phyloP scores from a whole-genome alignment of 2,888 invertebrate species.

The Eristalis pertinax region DNA sequence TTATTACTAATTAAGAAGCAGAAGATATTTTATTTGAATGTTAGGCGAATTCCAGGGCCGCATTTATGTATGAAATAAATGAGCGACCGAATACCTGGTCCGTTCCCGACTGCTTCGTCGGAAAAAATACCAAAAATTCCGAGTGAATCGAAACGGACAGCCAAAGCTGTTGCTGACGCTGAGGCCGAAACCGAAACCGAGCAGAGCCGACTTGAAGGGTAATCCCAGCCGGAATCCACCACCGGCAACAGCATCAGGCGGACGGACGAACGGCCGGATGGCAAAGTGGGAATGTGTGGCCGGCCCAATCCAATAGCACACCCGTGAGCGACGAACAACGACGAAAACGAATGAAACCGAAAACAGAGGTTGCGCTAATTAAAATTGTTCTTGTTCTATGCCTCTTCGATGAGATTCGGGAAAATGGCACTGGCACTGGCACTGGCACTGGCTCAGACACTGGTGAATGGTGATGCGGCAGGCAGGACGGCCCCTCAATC shows the following conservation, averaged over 20 bases:
- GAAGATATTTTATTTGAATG: constrained; percentile 72
- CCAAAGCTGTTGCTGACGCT: not conserved
- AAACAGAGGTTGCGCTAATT: constrained; percentile 81
- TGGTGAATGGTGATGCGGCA: not conserved
- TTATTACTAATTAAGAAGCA: constrained; percentile 72
- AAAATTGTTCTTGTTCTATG: constrained; percentile 77
- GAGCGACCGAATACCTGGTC: constrained; percentile 66
- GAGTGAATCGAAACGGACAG: constrained; percentile 57
- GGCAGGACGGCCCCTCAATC: not conserved
- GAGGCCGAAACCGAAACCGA: constrained; percentile 26
- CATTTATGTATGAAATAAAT: constrained; percentile 71
- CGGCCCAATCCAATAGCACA: constrained; percentile 66
- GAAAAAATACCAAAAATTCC: constrained; percentile 70
- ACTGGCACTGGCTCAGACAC: too few relatives aligned
- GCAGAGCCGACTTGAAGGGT: constrained; percentile 73
- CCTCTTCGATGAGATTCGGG: constrained; percentile 66
- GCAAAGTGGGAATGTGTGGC: constrained; percentile 6
- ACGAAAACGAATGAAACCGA: constrained; percentile 78
- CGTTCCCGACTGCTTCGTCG: constrained; percentile 35
- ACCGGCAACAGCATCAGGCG: not conserved
- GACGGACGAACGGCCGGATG: constrained; percentile 56
- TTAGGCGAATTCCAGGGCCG: constrained; percentile 68
- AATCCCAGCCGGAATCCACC: constrained; percentile 74
- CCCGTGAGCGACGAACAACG: constrained; percentile 28
- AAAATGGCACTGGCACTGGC: constrained; percentile 39